A percentile compares a stretch with the other conserved stretches of the same genome.
These are phyloP conservation scores for Propsilocerus akamusi DNA, from an alignment of 1,140 invertebrate genomes.

Conservation along the genomic window DNA sequence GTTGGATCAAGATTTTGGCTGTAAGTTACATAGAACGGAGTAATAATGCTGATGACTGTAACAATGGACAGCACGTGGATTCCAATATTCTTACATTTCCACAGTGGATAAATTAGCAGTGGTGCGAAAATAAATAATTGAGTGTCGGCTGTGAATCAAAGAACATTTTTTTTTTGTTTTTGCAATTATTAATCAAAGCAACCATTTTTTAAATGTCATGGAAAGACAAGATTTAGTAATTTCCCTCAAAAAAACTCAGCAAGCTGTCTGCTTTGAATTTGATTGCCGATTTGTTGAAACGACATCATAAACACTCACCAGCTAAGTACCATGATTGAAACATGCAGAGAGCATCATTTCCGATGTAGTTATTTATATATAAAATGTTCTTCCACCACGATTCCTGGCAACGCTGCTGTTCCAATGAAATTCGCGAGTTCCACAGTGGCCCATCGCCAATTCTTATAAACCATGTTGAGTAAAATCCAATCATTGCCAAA, in stretches of 20 bases:
- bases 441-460: constrained; percentile 46
- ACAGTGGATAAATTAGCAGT: constrained; percentile 48
- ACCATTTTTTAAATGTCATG: too few species aligned
- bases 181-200: too few species aligned
- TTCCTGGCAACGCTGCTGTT: constrained; percentile 41
- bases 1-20: constrained; percentile 39
- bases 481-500: constrained; percentile 41
- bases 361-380: constrained; percentile 69
- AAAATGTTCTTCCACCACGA: constrained; percentile 74
- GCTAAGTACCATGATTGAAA: constrained; percentile 74
- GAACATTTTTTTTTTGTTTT: too few species aligned
- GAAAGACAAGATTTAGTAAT: too few species aligned
- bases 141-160: constrained; percentile 45
- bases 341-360: constrained; percentile 60
- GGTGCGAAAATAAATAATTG: constrained; percentile 66
- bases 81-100: constrained; percentile 41
- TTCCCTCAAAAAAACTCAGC: too few species aligned
- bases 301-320: too few species aligned
- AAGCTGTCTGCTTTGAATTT: too few species aligned
- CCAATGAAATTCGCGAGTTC: constrained; percentile 33
- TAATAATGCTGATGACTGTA: constrained; percentile 31
- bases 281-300: too few species aligned
- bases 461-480: constrained; percentile 44
- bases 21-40: constrained; percentile 41
- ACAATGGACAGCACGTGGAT: constrained; percentile 29